These are phyloP conservation scores for Apolygus lucorum DNA, from an alignment of 1,140 invertebrate genomes.

Conservation along the genomic window DNA sequence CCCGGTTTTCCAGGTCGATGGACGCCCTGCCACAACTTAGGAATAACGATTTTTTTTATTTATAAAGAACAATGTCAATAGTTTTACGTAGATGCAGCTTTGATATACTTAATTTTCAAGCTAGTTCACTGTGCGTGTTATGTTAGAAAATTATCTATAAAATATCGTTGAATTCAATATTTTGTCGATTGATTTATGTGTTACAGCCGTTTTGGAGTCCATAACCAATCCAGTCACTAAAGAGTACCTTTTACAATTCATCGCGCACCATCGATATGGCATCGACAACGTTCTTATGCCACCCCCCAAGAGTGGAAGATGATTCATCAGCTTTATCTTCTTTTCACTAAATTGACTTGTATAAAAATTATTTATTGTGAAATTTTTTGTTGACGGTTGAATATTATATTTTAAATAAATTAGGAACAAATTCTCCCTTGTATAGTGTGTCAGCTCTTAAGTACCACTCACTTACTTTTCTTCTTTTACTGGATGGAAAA, in stretches of 20 bases:
- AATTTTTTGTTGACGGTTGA: not conserved
- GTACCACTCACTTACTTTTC: too few relatives aligned
- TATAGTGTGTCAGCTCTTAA: too few relatives aligned
- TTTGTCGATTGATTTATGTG: slow-evolving; percentile 21
- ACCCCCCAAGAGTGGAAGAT: slow-evolving; percentile 43
- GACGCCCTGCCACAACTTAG: too few relatives aligned
- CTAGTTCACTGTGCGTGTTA: too few relatives aligned
- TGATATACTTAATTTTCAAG: not conserved
- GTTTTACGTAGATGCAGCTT: not conserved
- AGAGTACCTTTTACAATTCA: slow-evolving; percentile 64
- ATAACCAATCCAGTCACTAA: slow-evolving; percentile 73
- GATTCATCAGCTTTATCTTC: not conserved
- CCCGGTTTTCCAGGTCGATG: too few relatives aligned
- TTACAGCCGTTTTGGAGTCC: slow-evolving; percentile 52
- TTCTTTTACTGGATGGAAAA: too few relatives aligned
- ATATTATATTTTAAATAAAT: too few relatives aligned
- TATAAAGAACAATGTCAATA: not conserved
- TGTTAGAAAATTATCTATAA: too few relatives aligned
- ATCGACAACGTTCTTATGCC: slow-evolving; percentile 52
- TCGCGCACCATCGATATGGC: slow-evolving; percentile 50
- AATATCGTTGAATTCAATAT: too few relatives aligned
- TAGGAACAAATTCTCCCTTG: too few relatives aligned
- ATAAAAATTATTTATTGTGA: not conserved
- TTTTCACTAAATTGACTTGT: not conserved
- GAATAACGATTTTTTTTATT: too few relatives aligned